These are phyloP conservation scores for Pseudopleuronectes americanus DNA, from an alignment of 2,797 vertebrate species.

Conservation along the genomic window DNA sequence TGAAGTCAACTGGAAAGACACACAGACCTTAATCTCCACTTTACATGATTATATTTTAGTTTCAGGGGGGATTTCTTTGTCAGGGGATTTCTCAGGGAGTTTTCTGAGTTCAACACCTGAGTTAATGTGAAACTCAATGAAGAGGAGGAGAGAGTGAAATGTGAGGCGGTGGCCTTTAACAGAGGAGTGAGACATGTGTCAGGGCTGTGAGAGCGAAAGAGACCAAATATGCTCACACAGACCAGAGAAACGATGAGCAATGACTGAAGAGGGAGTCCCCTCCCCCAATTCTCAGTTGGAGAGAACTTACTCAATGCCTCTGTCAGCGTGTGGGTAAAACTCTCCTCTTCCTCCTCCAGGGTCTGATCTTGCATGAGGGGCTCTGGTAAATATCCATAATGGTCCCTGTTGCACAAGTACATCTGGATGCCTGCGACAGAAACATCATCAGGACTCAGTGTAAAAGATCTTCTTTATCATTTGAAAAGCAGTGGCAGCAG, in stretches of 20 bases:
- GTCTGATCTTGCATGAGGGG: conserved; percentile 86
- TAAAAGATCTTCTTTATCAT: not conserved
- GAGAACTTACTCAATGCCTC: conserved; percentile 88
- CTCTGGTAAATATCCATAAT: conserved; percentile 88
- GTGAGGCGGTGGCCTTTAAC: conserved; percentile 47
- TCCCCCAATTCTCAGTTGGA: too few relatives aligned
- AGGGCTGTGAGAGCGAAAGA: conserved; percentile 54
- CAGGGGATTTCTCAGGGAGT: conserved; percentile 1
- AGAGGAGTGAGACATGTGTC: conserved; percentile 67
- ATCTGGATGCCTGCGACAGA: conserved; percentile 85
- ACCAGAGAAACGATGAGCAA: conserved; percentile 4
- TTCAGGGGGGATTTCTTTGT: not conserved
- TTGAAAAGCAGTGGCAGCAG: not conserved
- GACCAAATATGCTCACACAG: conserved; percentile 32
- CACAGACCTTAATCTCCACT: not conserved
- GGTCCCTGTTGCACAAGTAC: conserved; percentile 88
- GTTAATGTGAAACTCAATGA: conserved; percentile 22
- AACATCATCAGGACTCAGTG: conserved; percentile 5
- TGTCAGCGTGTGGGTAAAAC: conserved; percentile 82
- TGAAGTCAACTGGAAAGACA: conserved; percentile 80
- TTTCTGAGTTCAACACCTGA: conserved; percentile 11
- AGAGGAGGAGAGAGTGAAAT: conserved; percentile 10
- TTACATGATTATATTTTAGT: not conserved
- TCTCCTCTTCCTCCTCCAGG: conserved; percentile 86
- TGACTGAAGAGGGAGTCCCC: not conserved